Percentiles rank a stretch among this genome's conserved stretches.
phyloP scores from a whole-genome alignment of 2,797 vertebrate species.

The Rhynchonycteris naso region DNA sequence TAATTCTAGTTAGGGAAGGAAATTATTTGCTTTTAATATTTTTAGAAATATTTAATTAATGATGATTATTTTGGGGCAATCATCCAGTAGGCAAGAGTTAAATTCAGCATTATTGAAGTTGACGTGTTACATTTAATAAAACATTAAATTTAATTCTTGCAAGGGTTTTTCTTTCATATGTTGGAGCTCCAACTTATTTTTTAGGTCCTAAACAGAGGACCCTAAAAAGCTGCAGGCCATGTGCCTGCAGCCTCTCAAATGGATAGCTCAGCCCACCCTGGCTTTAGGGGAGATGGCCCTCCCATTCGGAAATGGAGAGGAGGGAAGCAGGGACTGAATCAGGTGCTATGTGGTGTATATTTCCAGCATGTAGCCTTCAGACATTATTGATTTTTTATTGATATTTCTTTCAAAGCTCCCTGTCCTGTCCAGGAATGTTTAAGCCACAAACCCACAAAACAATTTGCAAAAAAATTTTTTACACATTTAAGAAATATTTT shows the following conservation, averaged over 20 bases:
- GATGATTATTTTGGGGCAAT: background rate
- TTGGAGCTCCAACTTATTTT: background rate
- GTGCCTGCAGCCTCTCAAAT: background rate
- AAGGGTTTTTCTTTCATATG: background rate
- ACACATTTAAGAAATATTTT: background rate
- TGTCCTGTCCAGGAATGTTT: background rate
- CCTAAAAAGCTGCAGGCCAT: background rate
- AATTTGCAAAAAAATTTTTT: background rate
- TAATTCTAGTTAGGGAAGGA: background rate
- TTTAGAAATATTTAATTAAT: background rate
- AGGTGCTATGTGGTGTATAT: no score
- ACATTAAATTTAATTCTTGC: background rate
- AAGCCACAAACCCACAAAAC: background rate
- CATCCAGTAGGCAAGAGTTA: background rate
- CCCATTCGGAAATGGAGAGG: background rate
- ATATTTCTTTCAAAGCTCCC: background rate
- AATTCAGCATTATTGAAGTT: background rate
- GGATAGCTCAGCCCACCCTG: background rate
- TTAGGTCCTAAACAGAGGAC: background rate
- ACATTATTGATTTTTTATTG: background rate
- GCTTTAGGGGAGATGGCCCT: background rate
- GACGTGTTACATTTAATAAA: conserved; percentile 13
- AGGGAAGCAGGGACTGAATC: background rate
- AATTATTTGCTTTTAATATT: background rate
- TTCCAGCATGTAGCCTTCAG: background rate